Conservation (phyloP, 2,888 invertebrate species). For the Lottia gigantea region DNA sequence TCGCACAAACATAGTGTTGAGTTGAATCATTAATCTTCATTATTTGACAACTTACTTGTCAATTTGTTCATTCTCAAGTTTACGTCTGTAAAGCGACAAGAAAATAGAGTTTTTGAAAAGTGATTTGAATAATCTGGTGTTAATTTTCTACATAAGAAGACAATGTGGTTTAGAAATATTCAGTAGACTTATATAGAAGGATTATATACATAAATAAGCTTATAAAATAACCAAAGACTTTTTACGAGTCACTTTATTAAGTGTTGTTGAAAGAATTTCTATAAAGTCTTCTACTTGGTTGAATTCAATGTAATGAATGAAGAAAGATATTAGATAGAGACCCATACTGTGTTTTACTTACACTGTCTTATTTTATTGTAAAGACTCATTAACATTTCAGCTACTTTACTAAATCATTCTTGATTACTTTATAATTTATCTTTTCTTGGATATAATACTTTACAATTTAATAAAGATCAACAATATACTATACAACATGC, state of each 20-base stretch:
- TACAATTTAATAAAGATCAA: too few relatives aligned
- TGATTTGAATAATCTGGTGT: background rate
- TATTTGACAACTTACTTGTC: conserved; percentile 40
- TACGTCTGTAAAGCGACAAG: background rate
- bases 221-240: conserved; percentile 2
- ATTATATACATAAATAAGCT: conserved; percentile 6
- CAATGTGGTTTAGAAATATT: background rate
- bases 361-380: too few relatives aligned
- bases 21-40: conserved; percentile 41
- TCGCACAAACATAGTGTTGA: conserved; percentile 31
- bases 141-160: background rate
- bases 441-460: too few relatives aligned
- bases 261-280: background rate
- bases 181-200: background rate
- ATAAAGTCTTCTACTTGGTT: background rate
- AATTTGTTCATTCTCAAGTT: conserved; percentile 26
- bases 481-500: too few relatives aligned
- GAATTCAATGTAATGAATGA: background rate
- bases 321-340: too few relatives aligned
- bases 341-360: too few relatives aligned
- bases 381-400: too few relatives aligned
- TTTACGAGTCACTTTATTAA: conserved; percentile 1
- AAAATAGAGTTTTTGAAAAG: conserved; percentile 11
- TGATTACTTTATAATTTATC: too few relatives aligned
- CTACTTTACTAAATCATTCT: too few relatives aligned